Percentiles rank a stretch among this genome's conserved stretches.
These are phyloP conservation scores for Trachelus stipa DNA, from an alignment of 2,888 invertebrate genomes.

Conservation along the genomic window DNA sequence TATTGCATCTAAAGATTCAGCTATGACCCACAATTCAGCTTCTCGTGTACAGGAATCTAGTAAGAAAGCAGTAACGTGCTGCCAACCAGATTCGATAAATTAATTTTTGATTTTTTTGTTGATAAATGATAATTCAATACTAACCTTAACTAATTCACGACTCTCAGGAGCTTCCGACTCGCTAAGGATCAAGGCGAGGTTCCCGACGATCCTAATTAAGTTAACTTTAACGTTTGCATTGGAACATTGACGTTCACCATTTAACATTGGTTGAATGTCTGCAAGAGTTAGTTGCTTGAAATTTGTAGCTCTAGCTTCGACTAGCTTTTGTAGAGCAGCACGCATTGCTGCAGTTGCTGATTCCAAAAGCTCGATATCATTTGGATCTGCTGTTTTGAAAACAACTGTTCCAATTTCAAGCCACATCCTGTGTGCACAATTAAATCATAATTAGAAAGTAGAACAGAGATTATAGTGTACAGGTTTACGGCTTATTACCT, in stretches of 20 bases:
- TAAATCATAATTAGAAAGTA: neutral
- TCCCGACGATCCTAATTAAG: constrained; percentile 52
- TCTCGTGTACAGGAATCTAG: constrained; percentile 73
- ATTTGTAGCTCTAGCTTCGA: constrained; percentile 66
- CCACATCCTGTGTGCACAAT: constrained; percentile 71
- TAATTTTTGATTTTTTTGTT: neutral
- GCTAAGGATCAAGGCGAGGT: constrained; percentile 44
- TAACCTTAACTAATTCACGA: constrained; percentile 48
- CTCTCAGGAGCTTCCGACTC: constrained; percentile 28
- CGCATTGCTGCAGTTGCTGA: constrained; percentile 81
- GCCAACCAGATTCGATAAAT: neutral
- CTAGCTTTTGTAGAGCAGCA: constrained; percentile 78
- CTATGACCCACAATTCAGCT: constrained; percentile 77
- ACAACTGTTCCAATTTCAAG: constrained; percentile 74
- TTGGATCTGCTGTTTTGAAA: constrained; percentile 69
- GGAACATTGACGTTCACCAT: constrained; percentile 43
- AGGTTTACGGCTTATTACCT: constrained; percentile 29
- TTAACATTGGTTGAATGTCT: constrained; percentile 70
- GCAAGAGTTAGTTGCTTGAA: constrained; percentile 71
- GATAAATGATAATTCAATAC: constrained; percentile 2
- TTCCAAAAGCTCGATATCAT: constrained; percentile 72
- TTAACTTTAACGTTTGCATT: constrained; percentile 49
- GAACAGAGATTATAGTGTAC: neutral
- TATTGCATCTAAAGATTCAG: constrained; percentile 80
- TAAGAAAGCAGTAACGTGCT: constrained; percentile 72